These are phyloP conservation scores for Bucco capensis DNA, from an alignment of 2,113 vertebrate species.

Conservation along the genomic window DNA sequence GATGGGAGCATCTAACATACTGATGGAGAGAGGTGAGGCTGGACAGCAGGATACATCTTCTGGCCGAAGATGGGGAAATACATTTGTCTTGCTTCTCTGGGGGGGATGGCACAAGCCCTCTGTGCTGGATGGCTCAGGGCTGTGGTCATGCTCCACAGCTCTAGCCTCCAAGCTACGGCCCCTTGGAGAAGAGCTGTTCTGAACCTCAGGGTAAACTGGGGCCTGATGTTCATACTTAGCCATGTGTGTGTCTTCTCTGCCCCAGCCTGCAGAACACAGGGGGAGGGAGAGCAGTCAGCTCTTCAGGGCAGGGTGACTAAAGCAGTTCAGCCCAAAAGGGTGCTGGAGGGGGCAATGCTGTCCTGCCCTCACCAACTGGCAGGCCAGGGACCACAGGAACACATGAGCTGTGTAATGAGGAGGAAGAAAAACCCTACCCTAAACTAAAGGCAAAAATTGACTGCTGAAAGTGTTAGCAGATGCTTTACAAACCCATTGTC, in stretches of 20 bases:
- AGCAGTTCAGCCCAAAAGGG: not conserved
- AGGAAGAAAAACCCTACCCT: not conserved
- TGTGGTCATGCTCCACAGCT: not conserved
- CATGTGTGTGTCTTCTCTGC: accelerated
- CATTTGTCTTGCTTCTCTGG: too few species aligned
- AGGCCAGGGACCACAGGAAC: not conserved
- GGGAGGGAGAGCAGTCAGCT: not conserved
- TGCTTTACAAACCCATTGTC: not conserved
- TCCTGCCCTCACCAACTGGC: not conserved
- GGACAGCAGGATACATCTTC: not conserved
- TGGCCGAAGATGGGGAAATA: accelerated
- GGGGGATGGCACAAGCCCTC: too few species aligned
- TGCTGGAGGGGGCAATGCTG: accelerated
- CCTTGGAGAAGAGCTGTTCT: not conserved
- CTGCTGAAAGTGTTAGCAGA: not conserved
- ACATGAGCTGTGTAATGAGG: too few species aligned
- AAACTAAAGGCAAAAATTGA: not conserved
- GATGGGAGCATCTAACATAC: accelerated
- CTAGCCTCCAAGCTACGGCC: not conserved
- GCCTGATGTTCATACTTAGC: accelerated
- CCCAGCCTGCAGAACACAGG: not conserved
- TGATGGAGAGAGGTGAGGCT: not conserved
- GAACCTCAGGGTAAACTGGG: not conserved
- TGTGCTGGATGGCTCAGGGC: not conserved
- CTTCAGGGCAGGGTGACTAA: not conserved